Base-by-base conservation (phyloP, 2,888 invertebrate species). In the Ormyrus rosae region DNA sequence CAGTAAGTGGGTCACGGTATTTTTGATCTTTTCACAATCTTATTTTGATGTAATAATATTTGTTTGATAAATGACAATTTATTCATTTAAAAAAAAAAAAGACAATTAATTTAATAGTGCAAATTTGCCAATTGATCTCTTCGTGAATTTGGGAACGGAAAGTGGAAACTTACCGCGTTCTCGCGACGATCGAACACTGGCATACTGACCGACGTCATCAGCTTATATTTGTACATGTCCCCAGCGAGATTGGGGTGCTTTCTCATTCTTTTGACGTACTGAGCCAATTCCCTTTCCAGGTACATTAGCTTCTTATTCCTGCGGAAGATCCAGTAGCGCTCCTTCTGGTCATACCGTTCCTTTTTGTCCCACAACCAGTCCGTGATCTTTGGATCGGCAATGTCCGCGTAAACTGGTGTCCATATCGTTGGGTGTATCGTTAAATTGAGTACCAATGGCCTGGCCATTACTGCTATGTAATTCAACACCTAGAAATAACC, bases 391-490 rank as follows among this genome's bases (percentile, higher is more conserved):
- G 97, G 96, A 91, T 97, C 96, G 85, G 96, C 96, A 75, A 96
- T 94, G 90, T 99, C 98, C 19, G 97, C 97, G 90, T 99, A 99
- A 13, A 98, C 97, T 9, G 98, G 97, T 0, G 98, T 98, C 99
- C 99, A 99, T 7, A 98, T 95, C n/a, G 97, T 96, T 6, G 97
- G 97, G 90, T 97, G 97, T 84, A 95, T 93, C 81, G 94, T 94
- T 70, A 95, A 93, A 84, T 95, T 95, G 84, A 98, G 92, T 11
- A 99, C 99, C 91, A 99, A 93, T 0, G 99, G 99, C 81, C 99
- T 93, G 46, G 99, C 98, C 94, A 99, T 95, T 56, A 99, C 98
- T 78, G 98, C 97, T 86, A 99, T 96, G 91, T 99, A 99, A 90
- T 98, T 97, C 86, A 99, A 92, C 1, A 96, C 89, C 89, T 90